Evolutionary conservation across 37 sponge, comb jelly and placozoan genomes (phyloP).

Genomic region (Tethya wilhelma): DNA sequence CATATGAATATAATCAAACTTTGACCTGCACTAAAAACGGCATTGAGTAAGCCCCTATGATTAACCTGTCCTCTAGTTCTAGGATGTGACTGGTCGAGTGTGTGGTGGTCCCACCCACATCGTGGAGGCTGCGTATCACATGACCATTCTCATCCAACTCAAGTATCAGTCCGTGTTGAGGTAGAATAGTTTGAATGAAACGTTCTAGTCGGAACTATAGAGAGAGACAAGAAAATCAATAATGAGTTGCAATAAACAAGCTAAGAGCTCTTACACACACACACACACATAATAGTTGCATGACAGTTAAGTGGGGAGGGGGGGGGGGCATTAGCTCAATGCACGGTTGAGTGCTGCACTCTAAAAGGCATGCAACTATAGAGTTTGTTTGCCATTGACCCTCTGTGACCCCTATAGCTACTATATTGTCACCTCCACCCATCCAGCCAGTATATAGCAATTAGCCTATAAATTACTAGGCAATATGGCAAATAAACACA

Average conservation of each 20-base stretch:
- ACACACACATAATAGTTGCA: no score
- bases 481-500: no score
- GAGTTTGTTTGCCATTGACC: no score
- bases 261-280: not conserved
- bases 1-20: no score
- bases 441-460: no score
- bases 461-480: no score
- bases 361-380: no score
- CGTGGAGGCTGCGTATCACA: conserved; percentile 38
- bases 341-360: no score
- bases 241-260: not conserved
- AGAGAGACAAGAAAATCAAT: not conserved
- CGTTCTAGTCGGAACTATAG: conserved; percentile 19
- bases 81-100: conserved; percentile 42
- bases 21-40: conserved; percentile 10
- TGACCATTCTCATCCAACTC: conserved; percentile 27
- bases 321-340: no score
- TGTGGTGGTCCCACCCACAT: conserved; percentile 15
- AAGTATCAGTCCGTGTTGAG: conserved; percentile 41
- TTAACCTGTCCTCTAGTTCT: conserved; percentile 38
- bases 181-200: not conserved
- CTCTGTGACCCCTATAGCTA: no score
- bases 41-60: conserved; percentile 34
- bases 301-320: no score
- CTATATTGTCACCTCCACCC: no score